A percentile compares a stretch with the other conserved stretches of the same genome.
phyloP scores from a whole-genome alignment of 2,888 invertebrate genomes.

The Autographa pulchrina region DNA sequence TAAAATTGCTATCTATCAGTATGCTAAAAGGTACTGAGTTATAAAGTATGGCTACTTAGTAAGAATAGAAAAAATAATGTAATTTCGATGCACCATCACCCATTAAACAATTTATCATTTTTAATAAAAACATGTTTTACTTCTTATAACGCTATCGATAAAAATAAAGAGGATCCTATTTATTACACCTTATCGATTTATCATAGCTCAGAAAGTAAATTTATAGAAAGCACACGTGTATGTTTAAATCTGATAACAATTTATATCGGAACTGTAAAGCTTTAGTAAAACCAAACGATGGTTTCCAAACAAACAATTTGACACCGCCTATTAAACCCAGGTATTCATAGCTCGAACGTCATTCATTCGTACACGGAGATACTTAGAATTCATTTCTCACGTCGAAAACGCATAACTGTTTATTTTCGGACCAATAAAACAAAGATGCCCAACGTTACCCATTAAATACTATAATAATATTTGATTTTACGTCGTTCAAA shows the following conservation, averaged over 20 bases:
- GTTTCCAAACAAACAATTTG: constrained; percentile 48
- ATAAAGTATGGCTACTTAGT: background rate
- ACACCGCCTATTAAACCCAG: constrained; percentile 60
- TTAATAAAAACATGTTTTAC: background rate
- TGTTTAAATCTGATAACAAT: constrained; percentile 43
- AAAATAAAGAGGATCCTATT: constrained; percentile 39
- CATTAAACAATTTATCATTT: background rate
- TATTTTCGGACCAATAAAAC: constrained; percentile 77
- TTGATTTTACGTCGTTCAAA: constrained; percentile 80
- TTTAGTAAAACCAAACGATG: constrained; percentile 28
- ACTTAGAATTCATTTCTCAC: constrained; percentile 63
- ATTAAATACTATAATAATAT: constrained; percentile 79
- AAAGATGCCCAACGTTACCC: constrained; percentile 74
- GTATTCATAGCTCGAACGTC: constrained; percentile 57
- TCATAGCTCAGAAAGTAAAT: constrained; percentile 23
- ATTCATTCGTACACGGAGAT: constrained; percentile 54
- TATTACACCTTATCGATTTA: constrained; percentile 37
- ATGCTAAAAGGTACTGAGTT: background rate
- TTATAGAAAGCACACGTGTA: constrained; percentile 21
- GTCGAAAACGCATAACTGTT: constrained; percentile 64
- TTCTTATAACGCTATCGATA: constrained; percentile 19
- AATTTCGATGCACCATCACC: background rate
- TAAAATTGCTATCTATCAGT: background rate
- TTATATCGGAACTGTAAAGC: constrained; percentile 30
- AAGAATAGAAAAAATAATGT: background rate